Conservation (phyloP, 2,113 vertebrate species). For the Eulacestoma nigropectus region DNA sequence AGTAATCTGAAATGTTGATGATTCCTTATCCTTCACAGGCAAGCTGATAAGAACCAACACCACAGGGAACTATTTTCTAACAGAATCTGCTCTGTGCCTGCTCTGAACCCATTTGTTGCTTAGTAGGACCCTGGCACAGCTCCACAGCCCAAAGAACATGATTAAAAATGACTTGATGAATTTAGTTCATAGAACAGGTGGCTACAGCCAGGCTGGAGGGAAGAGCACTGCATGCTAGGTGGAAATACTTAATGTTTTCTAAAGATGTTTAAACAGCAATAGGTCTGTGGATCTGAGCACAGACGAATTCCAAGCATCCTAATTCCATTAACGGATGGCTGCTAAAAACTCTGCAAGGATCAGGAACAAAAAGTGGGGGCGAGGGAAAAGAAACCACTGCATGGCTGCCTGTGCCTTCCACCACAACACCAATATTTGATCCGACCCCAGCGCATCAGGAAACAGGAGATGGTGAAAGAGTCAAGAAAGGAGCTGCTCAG, state of each 20-base stretch:
- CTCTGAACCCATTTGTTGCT: constrained; percentile 32
- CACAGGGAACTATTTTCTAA: constrained; percentile 5
- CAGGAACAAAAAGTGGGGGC: background rate
- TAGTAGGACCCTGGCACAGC: constrained; percentile 19
- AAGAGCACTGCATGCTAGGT: background rate
- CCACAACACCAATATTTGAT: background rate
- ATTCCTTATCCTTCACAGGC: background rate
- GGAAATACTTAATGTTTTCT: background rate
- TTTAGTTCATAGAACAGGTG: background rate
- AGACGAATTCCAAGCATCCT: background rate
- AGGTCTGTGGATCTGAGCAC: background rate
- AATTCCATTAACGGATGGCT: background rate
- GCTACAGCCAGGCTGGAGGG: background rate
- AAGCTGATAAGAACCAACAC: constrained; percentile 1
- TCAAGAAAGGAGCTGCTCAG: background rate
- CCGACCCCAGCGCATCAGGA: background rate
- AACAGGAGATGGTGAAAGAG: background rate
- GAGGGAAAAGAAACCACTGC: background rate
- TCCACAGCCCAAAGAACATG: background rate
- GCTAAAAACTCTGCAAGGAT: background rate
- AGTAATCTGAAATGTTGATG: background rate
- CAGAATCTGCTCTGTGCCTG: background rate
- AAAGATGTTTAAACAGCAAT: no score
- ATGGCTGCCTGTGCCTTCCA: background rate
- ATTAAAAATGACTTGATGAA: constrained; percentile 7